phyloP scores from a whole-genome alignment of 2,888 invertebrate genomes.

The Conops quadrifasciatus region DNA sequence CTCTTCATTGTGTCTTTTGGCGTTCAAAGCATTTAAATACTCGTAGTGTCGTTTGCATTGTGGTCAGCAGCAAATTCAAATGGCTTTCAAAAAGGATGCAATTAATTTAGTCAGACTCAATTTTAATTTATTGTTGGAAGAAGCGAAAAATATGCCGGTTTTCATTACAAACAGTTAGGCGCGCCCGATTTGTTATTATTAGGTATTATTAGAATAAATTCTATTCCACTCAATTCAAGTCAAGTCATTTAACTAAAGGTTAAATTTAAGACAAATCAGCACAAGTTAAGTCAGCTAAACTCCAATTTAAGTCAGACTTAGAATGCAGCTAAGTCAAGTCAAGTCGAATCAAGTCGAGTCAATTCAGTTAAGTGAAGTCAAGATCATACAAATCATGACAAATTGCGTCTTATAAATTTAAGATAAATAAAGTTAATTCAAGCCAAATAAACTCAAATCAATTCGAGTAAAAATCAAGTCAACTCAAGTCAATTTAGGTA shows the following conservation, averaged over 20 bases:
- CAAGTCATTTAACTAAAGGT: neutral
- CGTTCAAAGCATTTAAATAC: neutral
- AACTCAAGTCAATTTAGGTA: constrained; percentile 15
- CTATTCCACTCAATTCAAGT: constrained; percentile 22
- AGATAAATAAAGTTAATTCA: neutral
- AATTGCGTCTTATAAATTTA: constrained; percentile 7
- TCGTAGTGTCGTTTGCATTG: neutral
- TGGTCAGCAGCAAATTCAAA: neutral
- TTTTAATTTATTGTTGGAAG: constrained; percentile 1
- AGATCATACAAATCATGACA: constrained; percentile 14
- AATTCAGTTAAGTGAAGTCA: constrained; percentile 20
- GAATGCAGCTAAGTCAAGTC: constrained; percentile 10
- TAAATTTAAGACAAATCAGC: constrained; percentile 4
- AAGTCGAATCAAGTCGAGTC: constrained; percentile 18
- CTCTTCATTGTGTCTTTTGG: neutral
- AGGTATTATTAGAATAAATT: too few relatives aligned
- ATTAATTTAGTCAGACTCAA: constrained; percentile 7
- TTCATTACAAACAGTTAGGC: too few relatives aligned
- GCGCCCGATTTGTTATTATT: too few relatives aligned
- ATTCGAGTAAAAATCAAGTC: constrained; percentile 20
- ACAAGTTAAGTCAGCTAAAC: constrained; percentile 17
- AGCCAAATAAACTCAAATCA: neutral
- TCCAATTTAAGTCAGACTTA: too few relatives aligned
- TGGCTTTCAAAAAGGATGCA: neutral
- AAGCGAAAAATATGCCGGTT: too few relatives aligned